phyloP scores from a whole-genome alignment of 2,888 invertebrate genomes.

The Amphimallon solstitiale region DNA sequence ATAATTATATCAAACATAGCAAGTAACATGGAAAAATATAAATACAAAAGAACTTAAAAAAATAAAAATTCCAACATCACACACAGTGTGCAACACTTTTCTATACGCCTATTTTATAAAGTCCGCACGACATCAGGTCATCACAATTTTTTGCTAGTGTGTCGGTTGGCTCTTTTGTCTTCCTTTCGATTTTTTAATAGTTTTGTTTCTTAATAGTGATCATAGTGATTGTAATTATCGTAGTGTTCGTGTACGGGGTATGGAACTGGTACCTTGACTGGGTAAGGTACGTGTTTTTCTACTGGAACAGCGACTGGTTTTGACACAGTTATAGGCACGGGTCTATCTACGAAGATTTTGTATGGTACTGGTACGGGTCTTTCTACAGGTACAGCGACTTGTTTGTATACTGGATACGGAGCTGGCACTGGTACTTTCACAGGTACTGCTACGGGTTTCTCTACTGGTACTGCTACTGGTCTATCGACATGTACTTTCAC shows the following conservation, averaged over 20 bases:
- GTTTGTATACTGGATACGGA: slow-evolving; percentile 76
- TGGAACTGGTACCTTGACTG: slow-evolving; percentile 63
- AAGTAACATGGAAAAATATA: slow-evolving; percentile 34
- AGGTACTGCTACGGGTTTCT: slow-evolving; percentile 71
- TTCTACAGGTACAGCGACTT: slow-evolving; percentile 72
- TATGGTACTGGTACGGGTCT: slow-evolving; percentile 62
- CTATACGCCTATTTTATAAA: neutral
- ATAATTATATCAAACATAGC: slow-evolving; percentile 7
- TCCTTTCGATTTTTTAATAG: slow-evolving; percentile 14
- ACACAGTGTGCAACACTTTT: slow-evolving; percentile 30
- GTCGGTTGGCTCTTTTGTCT: slow-evolving; percentile 18
- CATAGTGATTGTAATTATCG: slow-evolving; percentile 22
- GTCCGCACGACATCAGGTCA: slow-evolving; percentile 10
- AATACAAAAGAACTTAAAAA: slow-evolving; percentile 35
- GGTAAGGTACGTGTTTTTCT: slow-evolving; percentile 69
- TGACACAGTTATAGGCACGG: slow-evolving; percentile 77
- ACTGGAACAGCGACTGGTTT: slow-evolving; percentile 76
- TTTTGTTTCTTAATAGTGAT: slow-evolving; percentile 39
- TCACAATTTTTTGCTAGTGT: neutral
- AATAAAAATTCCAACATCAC: slow-evolving; percentile 31
- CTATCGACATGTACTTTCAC: slow-evolving; percentile 70
- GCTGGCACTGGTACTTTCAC: slow-evolving; percentile 75
- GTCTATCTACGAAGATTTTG: slow-evolving; percentile 73
- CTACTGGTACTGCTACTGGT: slow-evolving; percentile 70
- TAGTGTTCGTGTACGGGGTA: slow-evolving; percentile 64